Percentiles rank a stretch among this genome's conserved stretches.
Conservation (phyloP, 2,888 invertebrate genomes). For the Drosophila ezoana region DNA sequence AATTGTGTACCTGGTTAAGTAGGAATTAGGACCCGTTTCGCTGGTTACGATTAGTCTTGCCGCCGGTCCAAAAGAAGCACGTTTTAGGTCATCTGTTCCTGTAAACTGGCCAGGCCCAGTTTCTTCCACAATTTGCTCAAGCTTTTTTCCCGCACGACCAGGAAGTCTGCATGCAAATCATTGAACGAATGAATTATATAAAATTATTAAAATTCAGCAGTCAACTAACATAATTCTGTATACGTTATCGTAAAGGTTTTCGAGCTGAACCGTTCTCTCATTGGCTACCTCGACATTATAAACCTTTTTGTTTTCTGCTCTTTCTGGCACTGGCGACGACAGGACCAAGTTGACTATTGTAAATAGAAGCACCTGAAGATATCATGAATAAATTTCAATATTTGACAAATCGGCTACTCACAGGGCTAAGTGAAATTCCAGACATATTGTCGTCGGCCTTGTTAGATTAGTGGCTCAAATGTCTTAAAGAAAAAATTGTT, state of each 20-base stretch:
- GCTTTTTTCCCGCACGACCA: background rate
- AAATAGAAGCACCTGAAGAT: background rate
- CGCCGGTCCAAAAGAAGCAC: background rate
- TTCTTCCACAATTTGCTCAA: background rate
- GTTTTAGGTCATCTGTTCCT: background rate
- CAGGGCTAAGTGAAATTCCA: background rate
- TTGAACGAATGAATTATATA: background rate
- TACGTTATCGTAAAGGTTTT: background rate
- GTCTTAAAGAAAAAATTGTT: background rate
- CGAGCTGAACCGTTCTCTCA: background rate
- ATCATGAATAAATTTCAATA: background rate
- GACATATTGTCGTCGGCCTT: slow-evolving; percentile 4
- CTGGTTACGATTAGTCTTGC: background rate
- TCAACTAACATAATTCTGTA: slow-evolving; percentile 1
- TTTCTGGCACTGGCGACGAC: background rate
- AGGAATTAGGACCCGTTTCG: background rate
- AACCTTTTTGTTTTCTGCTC: background rate
- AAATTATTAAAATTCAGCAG: background rate
- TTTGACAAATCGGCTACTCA: background rate
- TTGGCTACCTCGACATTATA: background rate
- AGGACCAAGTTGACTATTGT: background rate
- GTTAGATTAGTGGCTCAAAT: background rate
- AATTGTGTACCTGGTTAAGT: background rate
- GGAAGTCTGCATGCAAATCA: background rate
- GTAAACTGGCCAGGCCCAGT: background rate